A percentile compares a stretch with the other conserved stretches of the same genome.
These are phyloP conservation scores for Capitulum mitella DNA, from an alignment of 2,888 invertebrate species.

Conservation along the genomic window DNA sequence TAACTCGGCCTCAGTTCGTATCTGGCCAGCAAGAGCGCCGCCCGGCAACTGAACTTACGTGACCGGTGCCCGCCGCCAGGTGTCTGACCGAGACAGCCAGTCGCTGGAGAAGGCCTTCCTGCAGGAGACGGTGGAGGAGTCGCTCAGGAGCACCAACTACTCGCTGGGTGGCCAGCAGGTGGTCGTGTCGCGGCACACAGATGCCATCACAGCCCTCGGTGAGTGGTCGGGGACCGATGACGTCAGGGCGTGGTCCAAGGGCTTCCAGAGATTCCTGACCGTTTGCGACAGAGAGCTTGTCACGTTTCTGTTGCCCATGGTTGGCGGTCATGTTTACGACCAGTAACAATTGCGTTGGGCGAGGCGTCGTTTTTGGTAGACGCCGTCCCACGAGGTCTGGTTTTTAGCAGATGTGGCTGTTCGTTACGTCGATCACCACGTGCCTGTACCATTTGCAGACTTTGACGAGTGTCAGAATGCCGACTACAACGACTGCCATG, in stretches of 20 bases:
- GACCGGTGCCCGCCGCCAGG: neutral
- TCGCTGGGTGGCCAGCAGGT: slow-evolving; percentile 57
- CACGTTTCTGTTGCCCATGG: too few species aligned
- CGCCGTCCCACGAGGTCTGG: too few species aligned
- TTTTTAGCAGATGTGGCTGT: too few species aligned
- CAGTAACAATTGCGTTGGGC: neutral
- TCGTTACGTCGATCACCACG: too few species aligned
- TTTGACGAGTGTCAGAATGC: slow-evolving; percentile 35
- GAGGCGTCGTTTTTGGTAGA: too few species aligned
- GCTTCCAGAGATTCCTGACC: too few species aligned
- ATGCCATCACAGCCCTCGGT: slow-evolving; percentile 15
- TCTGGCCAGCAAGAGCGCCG: too few species aligned
- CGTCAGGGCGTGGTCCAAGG: too few species aligned
- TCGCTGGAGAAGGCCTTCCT: neutral
- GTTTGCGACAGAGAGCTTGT: too few species aligned
- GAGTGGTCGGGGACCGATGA: neutral
- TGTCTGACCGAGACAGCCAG: neutral
- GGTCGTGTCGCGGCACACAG: neutral
- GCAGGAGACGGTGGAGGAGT: neutral
- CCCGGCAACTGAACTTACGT: too few species aligned
- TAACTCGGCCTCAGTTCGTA: too few species aligned
- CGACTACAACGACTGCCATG: slow-evolving; percentile 35
- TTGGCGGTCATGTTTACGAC: too few species aligned
- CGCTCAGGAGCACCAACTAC: slow-evolving; percentile 50
- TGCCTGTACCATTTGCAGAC: slow-evolving; percentile 31